These are phyloP conservation scores for Rhimphoctona megacephalus DNA, from an alignment of 2,888 invertebrate species.

Conservation along the genomic window DNA sequence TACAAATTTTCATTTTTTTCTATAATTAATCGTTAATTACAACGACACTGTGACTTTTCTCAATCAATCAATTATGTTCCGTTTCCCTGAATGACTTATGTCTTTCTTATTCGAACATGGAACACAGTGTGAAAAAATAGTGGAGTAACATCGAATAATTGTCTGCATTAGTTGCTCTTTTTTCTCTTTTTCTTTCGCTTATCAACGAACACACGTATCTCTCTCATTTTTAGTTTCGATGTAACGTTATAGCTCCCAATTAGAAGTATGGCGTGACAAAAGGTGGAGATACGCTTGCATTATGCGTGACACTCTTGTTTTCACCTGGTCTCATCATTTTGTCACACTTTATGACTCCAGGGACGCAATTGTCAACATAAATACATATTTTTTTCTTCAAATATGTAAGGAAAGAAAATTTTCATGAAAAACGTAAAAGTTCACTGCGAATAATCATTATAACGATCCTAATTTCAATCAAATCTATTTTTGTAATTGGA, in stretches of 20 bases:
- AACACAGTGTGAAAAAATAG: constrained; percentile 1
- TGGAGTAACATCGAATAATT: constrained; percentile 38
- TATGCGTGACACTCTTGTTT: constrained; percentile 79
- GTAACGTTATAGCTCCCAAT: constrained; percentile 65
- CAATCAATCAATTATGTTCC: constrained; percentile 42
- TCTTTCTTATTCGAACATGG: not conserved
- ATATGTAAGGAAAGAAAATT: not conserved
- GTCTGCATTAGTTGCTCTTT: not conserved
- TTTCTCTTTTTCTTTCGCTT: not conserved
- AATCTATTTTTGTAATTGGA: not conserved
- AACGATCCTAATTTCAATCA: not conserved
- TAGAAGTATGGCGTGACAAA: constrained; percentile 71
- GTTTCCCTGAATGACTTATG: constrained; percentile 40
- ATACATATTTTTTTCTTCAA: not conserved
- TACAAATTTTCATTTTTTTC: not conserved
- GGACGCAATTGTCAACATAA: constrained; percentile 70
- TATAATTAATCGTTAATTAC: not conserved
- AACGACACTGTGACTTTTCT: constrained; percentile 39
- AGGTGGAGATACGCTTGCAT: constrained; percentile 71
- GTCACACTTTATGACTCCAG: constrained; percentile 77
- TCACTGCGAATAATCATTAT: not conserved
- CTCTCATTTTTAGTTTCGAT: constrained; percentile 32
- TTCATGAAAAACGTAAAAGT: not conserved
- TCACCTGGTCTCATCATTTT: constrained; percentile 76
- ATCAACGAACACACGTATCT: constrained; percentile 11